Conservation (phyloP, 2,888 invertebrate species). For the Acrobasis suavella region DNA sequence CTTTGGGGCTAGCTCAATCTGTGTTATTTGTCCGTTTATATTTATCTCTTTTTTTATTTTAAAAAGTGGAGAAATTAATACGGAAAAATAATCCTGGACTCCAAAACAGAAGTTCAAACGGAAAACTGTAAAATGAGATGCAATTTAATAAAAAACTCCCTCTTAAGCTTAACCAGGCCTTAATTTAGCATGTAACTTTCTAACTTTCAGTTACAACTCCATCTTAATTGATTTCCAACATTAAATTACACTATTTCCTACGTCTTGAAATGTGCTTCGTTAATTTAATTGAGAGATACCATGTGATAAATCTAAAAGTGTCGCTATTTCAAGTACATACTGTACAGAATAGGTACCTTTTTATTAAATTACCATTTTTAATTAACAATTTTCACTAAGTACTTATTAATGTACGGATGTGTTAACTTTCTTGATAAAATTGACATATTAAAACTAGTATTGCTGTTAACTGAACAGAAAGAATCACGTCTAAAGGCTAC, state of each 20-base stretch:
- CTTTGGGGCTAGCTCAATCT: too few relatives aligned
- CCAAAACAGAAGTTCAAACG: too few relatives aligned
- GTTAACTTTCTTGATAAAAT: background rate
- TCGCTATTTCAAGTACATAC: background rate
- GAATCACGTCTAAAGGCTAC: too few relatives aligned
- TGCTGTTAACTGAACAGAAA: too few relatives aligned
- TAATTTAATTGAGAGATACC: conserved; percentile 16
- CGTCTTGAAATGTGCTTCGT: background rate
- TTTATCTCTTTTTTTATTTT: too few relatives aligned
- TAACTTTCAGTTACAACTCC: background rate
- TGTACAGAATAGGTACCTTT: background rate
- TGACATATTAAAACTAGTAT: conserved; percentile 2
- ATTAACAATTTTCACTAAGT: conserved; percentile 18
- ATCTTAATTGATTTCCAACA: conserved; percentile 3
- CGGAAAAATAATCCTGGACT: too few relatives aligned
- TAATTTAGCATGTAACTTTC: conserved; percentile 8
- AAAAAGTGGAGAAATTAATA: too few relatives aligned
- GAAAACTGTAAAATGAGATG: too few relatives aligned
- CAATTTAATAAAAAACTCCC: too few relatives aligned
- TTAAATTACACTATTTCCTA: conserved; percentile 13
- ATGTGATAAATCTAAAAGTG: conserved; percentile 9
- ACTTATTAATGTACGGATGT: background rate
- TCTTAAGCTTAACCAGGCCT: too few relatives aligned
- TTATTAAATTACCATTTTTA: conserved; percentile 17
- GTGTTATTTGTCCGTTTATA: too few relatives aligned